Base-by-base conservation (phyloP, 2,888 invertebrate genomes). In the Liposcelis brunnea region DNA sequence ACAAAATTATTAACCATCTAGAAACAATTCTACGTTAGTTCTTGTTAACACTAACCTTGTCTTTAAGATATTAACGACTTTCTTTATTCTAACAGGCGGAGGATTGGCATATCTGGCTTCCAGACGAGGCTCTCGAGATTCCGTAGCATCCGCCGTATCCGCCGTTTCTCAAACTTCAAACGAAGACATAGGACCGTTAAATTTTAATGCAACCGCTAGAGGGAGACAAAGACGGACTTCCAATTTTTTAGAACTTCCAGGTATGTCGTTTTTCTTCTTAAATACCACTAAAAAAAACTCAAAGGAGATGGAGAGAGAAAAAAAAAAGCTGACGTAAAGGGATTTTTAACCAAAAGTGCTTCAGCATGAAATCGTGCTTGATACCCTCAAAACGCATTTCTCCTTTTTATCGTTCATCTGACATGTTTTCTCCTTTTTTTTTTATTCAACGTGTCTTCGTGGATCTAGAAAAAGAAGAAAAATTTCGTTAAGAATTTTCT, bases 241-340 rank as follows among this genome's bases (percentile, higher is more conserved):
- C 1, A 87, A 87, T 64, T 87, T 87, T 59, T 67, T 87, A 44
- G 87, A 87, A 61, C 63, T 87, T 53, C 87, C 87, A 61, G 83
- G 86, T 86, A 61, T 66, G 65, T 59, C 44, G 42, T 33, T 32
- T n/a, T n/a, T n/a, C 31, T 42, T 38, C 6, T n/a, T n/a, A 26
- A 26, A 31, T 47, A 36, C 31, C 35, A 12, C 18, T 32, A 11
- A 33, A 15, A 33, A 21, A 31, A 31, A 43, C 32, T 14, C 4
- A 14, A 26, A 12, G 19, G 42, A 15, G 42, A 26, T 18, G 3
- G 8, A n/a, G n/a, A 42, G 2, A 16, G 10, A 26, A 26, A 26
- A 26, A 8, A 26, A 26, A 26, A 26, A 26, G 26, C 26, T 26
- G 26, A 26, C 4, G 26, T 36, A 36, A 36, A 36, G 10, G 36